Evolutionary conservation across 2,888 invertebrate genomes (phyloP).

Genomic region (Ophioninae sp.): DNA sequence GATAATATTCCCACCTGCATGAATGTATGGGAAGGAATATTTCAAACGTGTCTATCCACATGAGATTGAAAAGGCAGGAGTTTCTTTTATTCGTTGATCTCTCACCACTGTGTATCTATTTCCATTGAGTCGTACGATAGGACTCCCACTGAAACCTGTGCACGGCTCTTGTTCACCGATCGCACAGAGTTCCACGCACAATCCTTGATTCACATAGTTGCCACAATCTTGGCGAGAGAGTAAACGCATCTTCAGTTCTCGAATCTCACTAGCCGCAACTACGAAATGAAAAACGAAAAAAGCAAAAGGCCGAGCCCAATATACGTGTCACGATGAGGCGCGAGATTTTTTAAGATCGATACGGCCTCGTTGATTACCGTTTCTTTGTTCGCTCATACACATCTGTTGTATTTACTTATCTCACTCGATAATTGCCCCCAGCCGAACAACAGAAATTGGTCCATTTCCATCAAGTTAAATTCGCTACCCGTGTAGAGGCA

Average conservation of each 20-base stretch:
- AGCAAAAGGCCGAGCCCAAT: conserved; percentile 62
- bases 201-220: conserved; percentile 84
- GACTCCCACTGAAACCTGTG: conserved; percentile 90
- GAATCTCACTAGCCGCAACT: conserved; percentile 81
- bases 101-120: conserved; percentile 86
- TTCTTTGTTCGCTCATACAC: conserved; percentile 7
- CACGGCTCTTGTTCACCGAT: conserved; percentile 89
- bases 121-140: conserved; percentile 85
- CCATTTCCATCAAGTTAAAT: conserved; percentile 68
- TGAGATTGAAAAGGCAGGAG: no score
- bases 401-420: conserved; percentile 76
- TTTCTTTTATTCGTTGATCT: neutral
- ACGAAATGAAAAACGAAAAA: conserved; percentile 66
- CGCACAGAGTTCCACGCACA: conserved; percentile 87
- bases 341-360: neutral
- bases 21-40: conserved; percentile 1
- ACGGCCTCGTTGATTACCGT: neutral
- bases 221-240: conserved; percentile 86
- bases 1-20: conserved; percentile 89
- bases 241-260: conserved; percentile 85
- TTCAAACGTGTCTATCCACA: no score
- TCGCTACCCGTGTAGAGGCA: conserved; percentile 83
- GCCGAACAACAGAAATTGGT: conserved; percentile 76
- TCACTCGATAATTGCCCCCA: conserved; percentile 88
- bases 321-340: neutral